phyloP scores from a whole-genome alignment of 2,113 vertebrate genomes.

The Eleginops maclovinus region DNA sequence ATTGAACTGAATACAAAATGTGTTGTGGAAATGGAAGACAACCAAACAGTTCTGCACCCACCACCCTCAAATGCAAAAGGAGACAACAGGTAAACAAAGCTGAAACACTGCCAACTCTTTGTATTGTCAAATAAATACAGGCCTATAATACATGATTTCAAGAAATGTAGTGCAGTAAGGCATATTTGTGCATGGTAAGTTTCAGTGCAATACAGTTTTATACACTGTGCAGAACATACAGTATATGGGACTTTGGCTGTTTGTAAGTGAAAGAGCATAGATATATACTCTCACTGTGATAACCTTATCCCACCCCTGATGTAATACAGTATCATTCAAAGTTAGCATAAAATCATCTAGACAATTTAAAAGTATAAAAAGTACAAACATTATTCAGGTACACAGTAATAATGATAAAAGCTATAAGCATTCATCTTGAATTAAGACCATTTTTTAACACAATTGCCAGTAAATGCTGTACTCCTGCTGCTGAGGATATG shows the following conservation, averaged over 20 bases:
- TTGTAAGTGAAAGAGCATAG: constrained; percentile 15
- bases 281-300: constrained; percentile 15
- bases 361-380: constrained; percentile 1
- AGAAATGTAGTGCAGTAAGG: background rate
- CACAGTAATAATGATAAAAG: background rate
- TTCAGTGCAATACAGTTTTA: background rate
- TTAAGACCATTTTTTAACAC: background rate
- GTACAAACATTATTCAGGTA: background rate
- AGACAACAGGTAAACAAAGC: constrained; percentile 87
- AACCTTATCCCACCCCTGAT: constrained; percentile 23
- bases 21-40: constrained; percentile 98
- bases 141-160: background rate
- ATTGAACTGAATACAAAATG: constrained; percentile 98
- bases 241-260: background rate
- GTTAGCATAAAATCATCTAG: background rate
- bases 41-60: constrained; percentile 94
- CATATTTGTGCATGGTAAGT: background rate
- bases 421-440: background rate
- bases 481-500: constrained; percentile 29
- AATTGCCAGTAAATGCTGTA: constrained; percentile 2
- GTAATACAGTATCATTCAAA: constrained; percentile 16
- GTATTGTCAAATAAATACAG: background rate
- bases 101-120: constrained; percentile 11
- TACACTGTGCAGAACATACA: background rate
- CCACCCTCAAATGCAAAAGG: constrained; percentile 92